A percentile compares a stretch with the other conserved stretches of the same genome.
Evolutionary conservation across 2,113 vertebrate species (phyloP).

Genomic region (Ictidomys tridecemlineatus): DNA sequence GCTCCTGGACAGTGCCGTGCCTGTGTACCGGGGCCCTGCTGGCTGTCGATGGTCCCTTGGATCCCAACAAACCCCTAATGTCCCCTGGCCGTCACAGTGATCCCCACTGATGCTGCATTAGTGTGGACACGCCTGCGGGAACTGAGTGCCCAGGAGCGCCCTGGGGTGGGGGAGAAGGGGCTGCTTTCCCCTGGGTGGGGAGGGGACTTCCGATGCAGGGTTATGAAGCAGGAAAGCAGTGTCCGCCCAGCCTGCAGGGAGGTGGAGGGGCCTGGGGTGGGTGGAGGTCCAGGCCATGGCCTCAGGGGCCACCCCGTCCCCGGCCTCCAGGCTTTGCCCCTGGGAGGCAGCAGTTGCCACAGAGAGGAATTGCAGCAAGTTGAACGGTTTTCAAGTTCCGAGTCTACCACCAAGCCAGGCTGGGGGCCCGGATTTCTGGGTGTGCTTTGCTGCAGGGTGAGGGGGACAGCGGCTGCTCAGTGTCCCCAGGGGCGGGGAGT

Average conservation of each 20-base stretch:
- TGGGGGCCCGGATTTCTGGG: background rate
- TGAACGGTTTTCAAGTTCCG: background rate
- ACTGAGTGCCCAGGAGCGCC: rapidly evolving
- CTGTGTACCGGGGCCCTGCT: no score
- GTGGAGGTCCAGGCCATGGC: background rate
- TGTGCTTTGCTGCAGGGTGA: background rate
- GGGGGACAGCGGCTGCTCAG: rapidly evolving
- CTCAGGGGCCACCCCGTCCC: background rate
- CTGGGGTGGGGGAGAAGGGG: background rate
- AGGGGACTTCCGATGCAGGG: no score
- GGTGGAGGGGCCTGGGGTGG: no score
- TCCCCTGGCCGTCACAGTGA: background rate
- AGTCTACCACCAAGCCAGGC: background rate
- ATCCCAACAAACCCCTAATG: rapidly evolving
- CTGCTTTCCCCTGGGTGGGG: background rate
- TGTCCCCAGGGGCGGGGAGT: background rate
- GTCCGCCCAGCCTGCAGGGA: background rate
- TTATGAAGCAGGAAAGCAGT: no score
- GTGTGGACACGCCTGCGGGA: no score
- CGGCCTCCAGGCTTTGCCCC: no score
- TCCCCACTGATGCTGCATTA: no score
- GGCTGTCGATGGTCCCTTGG: rapidly evolving
- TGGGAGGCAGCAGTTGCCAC: background rate
- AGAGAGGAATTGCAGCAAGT: background rate
- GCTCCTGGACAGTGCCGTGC: no score